Evolutionary conservation across 2,113 vertebrate genomes (phyloP), one percentile per base, ranked within the genome.

Genomic region (Antechinus stuartii): DNA sequence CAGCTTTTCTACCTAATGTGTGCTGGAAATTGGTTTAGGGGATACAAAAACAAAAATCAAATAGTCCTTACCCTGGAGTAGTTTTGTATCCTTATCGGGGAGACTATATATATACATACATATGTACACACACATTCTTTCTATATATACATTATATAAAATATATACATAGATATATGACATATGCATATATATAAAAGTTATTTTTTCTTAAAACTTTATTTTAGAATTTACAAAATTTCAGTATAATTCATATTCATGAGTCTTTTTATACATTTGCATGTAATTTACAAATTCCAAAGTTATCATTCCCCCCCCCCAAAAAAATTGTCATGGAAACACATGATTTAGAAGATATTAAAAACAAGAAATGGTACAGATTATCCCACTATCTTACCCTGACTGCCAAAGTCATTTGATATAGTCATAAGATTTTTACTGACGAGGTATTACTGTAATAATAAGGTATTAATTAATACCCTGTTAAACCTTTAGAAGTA

Each of bases 321-420:
- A 84, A 84, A 84, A 84, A n/a, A 84, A 84, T 84, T 84, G 68
- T 84, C 68, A 84, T 84, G 68, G 68, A 84, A 84, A 84, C 35
- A 84, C 35, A 84, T 76, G 30, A 84, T 84, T 84, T 42, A 84
- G n/a, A 76, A 84, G n/a, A 42, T 42, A 23, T 84, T 22, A 76
- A 84, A 84, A 42, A 42, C 68, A 84, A 76, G 19, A 42, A 42
- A 22, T 42, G 19, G 7, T 6, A 84, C n/a, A 42, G 30, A 42
- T n/a, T 84, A 84, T 42, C 11, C 57, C 35, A 42, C 16, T 84
- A 16, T 22, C 35, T 23, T 84, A 42, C 16, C 16, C 19, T 19
- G 7, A 42, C 2, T n/a, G 2, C n/a, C 68, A 84, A 84, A 84
- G 1, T 42, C 16, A 84, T 84, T 84, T 84, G n/a, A 84, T 8